A percentile compares a stretch with the other conserved stretches of the same genome.
Evolutionary conservation across 37 sponge, comb jelly and placozoan species (phyloP).

Genomic region (Spongia lamella): DNA sequence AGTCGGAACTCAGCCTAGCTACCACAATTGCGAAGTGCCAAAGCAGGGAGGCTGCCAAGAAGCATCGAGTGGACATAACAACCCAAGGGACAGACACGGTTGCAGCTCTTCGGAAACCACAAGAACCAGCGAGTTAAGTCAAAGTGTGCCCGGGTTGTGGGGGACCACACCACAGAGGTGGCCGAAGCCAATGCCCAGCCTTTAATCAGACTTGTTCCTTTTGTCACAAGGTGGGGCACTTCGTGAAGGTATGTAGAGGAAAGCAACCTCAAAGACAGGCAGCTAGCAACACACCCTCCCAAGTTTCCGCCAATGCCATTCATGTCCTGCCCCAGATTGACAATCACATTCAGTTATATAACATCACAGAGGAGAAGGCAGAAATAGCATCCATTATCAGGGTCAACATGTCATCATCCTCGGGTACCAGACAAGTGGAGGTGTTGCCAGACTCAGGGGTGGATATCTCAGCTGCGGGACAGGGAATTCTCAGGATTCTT

Average conservation of each 20-base stretch:
- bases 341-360: background rate
- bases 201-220: conserved; percentile 18
- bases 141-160: conserved; percentile 44
- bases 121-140: background rate
- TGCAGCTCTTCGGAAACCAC: no score
- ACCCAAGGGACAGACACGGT: no score
- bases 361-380: background rate
- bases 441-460: conserved; percentile 37
- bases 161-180: conserved; percentile 8
- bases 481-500: background rate
- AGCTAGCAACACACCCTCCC: no score
- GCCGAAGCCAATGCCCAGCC: conserved; percentile 21
- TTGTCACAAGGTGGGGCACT: conserved; percentile 42
- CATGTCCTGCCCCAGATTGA: no score
- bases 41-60: background rate
- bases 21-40: background rate
- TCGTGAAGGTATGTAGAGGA: conserved; percentile 13
- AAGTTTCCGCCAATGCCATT: no score
- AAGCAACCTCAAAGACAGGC: background rate
- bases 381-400: conserved; percentile 25
- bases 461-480: conserved; percentile 32
- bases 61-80: background rate
- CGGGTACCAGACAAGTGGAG: conserved; percentile 1
- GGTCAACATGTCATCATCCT: conserved; percentile 18
- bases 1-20: background rate